Evolutionary conservation across 2,113 vertebrate genomes (phyloP).

Genomic region (Sialia sialis): DNA sequence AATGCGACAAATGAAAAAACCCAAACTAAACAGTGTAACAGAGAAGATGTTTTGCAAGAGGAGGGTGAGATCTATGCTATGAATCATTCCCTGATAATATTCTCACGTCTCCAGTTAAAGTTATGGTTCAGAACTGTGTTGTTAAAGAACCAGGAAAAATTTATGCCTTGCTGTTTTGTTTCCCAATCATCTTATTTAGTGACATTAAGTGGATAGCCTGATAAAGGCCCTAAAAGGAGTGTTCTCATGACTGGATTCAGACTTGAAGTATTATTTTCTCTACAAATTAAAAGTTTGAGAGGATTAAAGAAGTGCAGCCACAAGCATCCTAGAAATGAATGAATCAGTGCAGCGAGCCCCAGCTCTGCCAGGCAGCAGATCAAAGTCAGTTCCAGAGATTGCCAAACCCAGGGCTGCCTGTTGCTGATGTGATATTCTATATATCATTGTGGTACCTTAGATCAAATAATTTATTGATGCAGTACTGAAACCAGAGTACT

Average conservation of each 20-base stretch:
- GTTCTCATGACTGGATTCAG: neutral
- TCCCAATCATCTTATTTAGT: neutral
- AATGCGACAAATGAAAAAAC: neutral
- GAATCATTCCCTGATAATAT: neutral
- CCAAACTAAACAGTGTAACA: neutral
- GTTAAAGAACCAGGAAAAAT: neutral
- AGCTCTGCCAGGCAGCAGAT: neutral
- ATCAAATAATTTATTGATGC: neutral
- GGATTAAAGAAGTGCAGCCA: neutral
- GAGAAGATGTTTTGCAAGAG: neutral
- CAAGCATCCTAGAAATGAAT: neutral
- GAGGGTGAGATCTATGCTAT: neutral
- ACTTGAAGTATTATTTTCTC: neutral
- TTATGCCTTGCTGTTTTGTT: neutral
- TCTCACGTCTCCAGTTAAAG: neutral
- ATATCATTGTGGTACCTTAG: neutral
- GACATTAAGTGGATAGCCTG: neutral
- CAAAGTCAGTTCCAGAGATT: neutral
- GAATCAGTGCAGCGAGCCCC: neutral
- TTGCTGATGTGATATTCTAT: neutral
- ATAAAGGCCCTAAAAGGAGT: neutral
- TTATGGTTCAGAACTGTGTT: neutral
- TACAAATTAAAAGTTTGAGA: neutral
- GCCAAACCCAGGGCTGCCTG: neutral
- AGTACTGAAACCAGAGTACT: neutral